These are phyloP conservation scores for Lycorma delicatula DNA, from an alignment of 1,140 invertebrate genomes.

Conservation along the genomic window DNA sequence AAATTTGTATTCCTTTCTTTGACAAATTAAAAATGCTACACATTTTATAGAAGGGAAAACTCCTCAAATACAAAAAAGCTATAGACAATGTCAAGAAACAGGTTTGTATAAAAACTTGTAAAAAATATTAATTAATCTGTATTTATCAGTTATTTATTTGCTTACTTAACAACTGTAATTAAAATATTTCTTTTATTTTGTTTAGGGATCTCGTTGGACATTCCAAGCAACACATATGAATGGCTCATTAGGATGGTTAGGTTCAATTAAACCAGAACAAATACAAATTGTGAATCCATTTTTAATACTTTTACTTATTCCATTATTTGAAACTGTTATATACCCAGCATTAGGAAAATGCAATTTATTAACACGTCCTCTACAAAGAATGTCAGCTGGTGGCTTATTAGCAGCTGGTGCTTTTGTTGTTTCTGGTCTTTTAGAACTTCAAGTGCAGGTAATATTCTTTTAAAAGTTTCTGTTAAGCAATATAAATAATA, in stretches of 20 bases:
- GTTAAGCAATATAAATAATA: too few relatives aligned
- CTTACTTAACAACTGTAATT: background rate
- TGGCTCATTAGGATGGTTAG: constrained; percentile 46
- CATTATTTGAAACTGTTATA: constrained; percentile 58
- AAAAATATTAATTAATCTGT: background rate
- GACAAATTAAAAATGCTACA: too few relatives aligned
- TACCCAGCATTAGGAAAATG: constrained; percentile 39
- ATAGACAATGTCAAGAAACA: too few relatives aligned
- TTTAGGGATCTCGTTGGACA: constrained; percentile 44
- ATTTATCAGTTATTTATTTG: background rate
- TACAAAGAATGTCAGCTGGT: constrained; percentile 53
- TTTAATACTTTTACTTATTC: constrained; percentile 68
- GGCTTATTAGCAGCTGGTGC: constrained; percentile 55
- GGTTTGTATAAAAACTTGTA: too few relatives aligned
- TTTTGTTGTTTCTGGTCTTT: constrained; percentile 55
- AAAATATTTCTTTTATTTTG: background rate
- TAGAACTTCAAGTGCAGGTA: too few relatives aligned
- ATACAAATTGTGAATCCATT: constrained; percentile 73
- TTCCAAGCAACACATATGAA: constrained; percentile 60
- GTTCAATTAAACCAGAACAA: constrained; percentile 67
- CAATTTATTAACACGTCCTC: constrained; percentile 39
- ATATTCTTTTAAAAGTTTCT: too few relatives aligned
- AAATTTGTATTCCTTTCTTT: too few relatives aligned
- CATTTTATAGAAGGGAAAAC: too few relatives aligned
- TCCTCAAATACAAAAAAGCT: too few relatives aligned